Conservation (phyloP, 2,113 vertebrate genomes). For the Kryptolebias marmoratus region DNA sequence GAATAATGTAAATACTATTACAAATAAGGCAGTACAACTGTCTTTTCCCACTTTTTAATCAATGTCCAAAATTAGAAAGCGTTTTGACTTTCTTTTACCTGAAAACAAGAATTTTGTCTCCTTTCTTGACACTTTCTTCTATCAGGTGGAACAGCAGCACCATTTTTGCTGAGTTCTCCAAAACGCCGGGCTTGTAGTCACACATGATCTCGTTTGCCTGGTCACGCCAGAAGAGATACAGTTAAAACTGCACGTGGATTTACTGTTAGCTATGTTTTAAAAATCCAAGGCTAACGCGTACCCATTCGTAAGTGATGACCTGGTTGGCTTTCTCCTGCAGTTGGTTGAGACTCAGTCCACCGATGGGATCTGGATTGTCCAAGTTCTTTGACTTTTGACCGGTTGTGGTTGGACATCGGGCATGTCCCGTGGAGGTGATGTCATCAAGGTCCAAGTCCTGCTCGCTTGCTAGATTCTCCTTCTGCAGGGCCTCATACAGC, state of each 20-base stretch:
- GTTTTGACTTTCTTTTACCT: conserved; percentile 78
- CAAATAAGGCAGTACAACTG: background rate
- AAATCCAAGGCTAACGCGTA: conserved; percentile 53
- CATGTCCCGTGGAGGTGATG: conserved; percentile 84
- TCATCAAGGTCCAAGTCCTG: conserved; percentile 96
- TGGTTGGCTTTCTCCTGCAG: conserved; percentile 94
- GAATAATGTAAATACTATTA: background rate
- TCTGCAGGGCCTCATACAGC: conserved; percentile 93
- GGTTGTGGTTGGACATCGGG: conserved; percentile 79
- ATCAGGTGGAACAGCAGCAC: conserved; percentile 93
- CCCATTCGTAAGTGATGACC: conserved; percentile 96
- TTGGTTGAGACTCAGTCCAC: conserved; percentile 87
- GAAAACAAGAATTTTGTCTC: conserved; percentile 95
- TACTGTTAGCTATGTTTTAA: background rate
- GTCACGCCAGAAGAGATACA: background rate
- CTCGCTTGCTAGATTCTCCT: conserved; percentile 92
- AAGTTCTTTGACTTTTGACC: conserved; percentile 84
- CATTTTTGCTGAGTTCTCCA: conserved; percentile 97
- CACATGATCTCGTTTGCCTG: conserved; percentile 94
- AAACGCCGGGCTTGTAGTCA: conserved; percentile 88
- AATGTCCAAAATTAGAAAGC: background rate
- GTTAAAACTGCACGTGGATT: background rate
- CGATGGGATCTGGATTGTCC: conserved; percentile 84
- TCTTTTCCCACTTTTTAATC: background rate
- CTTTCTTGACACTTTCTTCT: conserved; percentile 91